These are phyloP conservation scores for Bellardia pandia DNA, from an alignment of 2,888 invertebrate species.

Conservation along the genomic window DNA sequence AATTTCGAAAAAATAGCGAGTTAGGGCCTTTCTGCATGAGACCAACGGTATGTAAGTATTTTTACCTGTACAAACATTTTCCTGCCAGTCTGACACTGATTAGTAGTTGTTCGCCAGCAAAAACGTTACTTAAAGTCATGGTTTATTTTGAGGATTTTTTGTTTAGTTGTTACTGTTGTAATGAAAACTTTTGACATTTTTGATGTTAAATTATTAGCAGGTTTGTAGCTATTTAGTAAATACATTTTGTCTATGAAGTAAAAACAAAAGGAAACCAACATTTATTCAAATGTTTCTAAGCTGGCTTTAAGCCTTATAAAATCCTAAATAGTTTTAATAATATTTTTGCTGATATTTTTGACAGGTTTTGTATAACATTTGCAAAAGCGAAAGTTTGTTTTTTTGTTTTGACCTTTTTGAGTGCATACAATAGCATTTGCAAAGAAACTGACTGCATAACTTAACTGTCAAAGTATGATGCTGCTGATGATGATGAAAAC, in stretches of 20 bases:
- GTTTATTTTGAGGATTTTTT: constrained; percentile 25
- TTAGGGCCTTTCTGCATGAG: too few relatives aligned
- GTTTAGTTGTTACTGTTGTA: constrained; percentile 23
- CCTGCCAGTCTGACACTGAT: constrained; percentile 44
- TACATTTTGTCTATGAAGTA: not conserved
- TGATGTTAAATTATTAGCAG: constrained; percentile 69
- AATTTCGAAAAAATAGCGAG: too few relatives aligned
- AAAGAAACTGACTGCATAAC: not conserved
- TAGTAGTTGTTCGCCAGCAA: constrained; percentile 17
- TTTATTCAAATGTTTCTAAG: not conserved
- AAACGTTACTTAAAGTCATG: constrained; percentile 65
- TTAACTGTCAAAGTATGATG: not conserved
- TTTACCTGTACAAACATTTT: not conserved
- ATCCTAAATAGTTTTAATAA: constrained; percentile 8
- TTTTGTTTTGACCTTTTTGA: constrained; percentile 40
- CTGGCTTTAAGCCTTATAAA: not conserved
- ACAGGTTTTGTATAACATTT: constrained; percentile 12
- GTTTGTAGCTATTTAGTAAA: constrained; percentile 28
- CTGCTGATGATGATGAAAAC: constrained; percentile 15
- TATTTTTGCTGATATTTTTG: not conserved
- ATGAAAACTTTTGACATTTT: constrained; percentile 72
- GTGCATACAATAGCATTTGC: not conserved
- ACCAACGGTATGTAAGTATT: constrained; percentile 3
- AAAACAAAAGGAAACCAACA: not conserved
- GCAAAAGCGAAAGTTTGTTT: constrained; percentile 43